Evolutionary conservation across 1,140 invertebrate genomes (phyloP), one percentile per base, ranked within the genome.

Genomic region (Aphelinus atriplicis): DNA sequence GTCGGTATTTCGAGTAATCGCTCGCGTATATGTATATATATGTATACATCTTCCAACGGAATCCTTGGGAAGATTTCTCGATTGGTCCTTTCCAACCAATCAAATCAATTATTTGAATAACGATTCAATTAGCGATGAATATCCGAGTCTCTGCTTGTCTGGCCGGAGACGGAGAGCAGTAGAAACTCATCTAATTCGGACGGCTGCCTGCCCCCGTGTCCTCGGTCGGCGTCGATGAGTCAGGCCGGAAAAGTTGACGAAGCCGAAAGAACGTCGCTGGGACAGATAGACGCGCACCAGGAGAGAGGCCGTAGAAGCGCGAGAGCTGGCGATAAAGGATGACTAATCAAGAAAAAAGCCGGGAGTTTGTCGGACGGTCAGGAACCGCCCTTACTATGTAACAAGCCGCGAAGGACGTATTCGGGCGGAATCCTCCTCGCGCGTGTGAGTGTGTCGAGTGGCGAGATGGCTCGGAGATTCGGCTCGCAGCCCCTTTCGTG

Each of bases 381-480:
- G 46, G 4, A 10, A 6, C 50, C 58, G 3, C 60, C 73, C 65
- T 46, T 9, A 53, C 74, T 47, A 67, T 70, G 53, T 70, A 76
- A 71, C 63, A 76, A 72, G 69, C 58, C 75, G 58, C 75, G 69
- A 76, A 76, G 63, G 56, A 71, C 75, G 68, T 76, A 61, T 76
- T 76, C 69, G 57, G 43, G 6, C 63, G 61, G 71, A 76, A 76
- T 71, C 74, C 68, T 4, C 26, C 26, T 26, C 26, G 26, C 68
- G 45, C 7, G n/a, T 47, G 55, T 50, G 47, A 47, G 47, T 48
- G 42, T 10, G 43, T 1, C 53, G 45, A 56, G 53, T n/a, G 57
- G 53, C n/a, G 50, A 53, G 70, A 53, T 47, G 5, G 1, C 7
- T 6, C 48, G 57, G 57, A 51, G 57, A 62, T 53, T 53, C 68